These are phyloP conservation scores for Hyposoter dolosus DNA, from an alignment of 2,888 invertebrate genomes.

Conservation along the genomic window DNA sequence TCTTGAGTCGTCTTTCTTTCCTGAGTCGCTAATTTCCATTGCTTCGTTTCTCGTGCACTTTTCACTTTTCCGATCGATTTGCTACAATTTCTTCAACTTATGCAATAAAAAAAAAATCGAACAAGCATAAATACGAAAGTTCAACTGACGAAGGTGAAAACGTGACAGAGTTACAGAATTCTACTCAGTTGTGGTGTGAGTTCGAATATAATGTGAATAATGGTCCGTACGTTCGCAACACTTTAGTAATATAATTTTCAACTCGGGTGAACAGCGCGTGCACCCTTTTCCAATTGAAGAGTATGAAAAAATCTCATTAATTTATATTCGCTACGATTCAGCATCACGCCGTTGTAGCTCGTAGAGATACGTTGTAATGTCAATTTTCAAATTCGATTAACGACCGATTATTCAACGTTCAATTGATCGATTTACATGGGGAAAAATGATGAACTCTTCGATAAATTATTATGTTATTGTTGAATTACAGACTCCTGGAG, in stretches of 20 bases:
- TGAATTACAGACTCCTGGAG: neutral
- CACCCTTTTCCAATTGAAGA: neutral
- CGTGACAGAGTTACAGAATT: neutral
- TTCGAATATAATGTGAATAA: slow-evolving; percentile 1
- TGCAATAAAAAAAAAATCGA: neutral
- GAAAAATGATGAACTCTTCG: neutral
- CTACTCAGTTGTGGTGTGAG: neutral
- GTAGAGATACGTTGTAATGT: neutral
- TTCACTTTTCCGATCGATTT: neutral
- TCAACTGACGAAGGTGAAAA: neutral
- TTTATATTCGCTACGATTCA: neutral
- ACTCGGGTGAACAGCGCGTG: neutral
- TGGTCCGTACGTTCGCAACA: neutral
- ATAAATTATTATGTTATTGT: neutral
- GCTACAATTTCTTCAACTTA: neutral
- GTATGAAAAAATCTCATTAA: neutral
- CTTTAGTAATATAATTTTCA: neutral
- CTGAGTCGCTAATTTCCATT: neutral
- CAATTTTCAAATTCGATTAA: neutral
- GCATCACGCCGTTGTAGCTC: neutral
- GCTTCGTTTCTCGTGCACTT: neutral
- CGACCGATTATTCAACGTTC: neutral
- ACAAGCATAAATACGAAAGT: neutral
- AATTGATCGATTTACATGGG: neutral
- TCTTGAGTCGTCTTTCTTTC: neutral